These are phyloP conservation scores for Kuschelorhynchus macadamiae DNA, from an alignment of 2,888 invertebrate species.

Conservation along the genomic window DNA sequence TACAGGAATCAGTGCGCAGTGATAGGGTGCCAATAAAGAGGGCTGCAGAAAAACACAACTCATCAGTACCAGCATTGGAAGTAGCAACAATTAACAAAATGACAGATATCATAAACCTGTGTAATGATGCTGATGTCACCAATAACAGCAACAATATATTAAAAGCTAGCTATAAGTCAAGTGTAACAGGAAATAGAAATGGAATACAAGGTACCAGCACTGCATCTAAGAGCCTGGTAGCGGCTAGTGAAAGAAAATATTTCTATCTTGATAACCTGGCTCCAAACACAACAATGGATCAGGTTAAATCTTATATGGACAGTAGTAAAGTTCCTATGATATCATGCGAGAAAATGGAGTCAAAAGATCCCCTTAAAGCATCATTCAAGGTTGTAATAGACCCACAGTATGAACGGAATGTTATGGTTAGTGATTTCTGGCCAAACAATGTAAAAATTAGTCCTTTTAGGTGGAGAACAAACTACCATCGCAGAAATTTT, in stretches of 20 bases:
- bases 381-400: not conserved
- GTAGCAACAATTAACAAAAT: not conserved
- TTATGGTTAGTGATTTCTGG: not conserved
- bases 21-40: not conserved
- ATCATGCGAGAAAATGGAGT: not conserved
- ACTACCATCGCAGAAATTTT: not conserved
- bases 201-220: not conserved
- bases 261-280: not conserved
- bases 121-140: not conserved
- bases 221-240: not conserved
- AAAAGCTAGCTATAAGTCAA: not conserved
- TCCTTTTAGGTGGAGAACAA: not conserved
- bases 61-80: not conserved
- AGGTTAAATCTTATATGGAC: not conserved
- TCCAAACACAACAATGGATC: not conserved
- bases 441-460: not conserved
- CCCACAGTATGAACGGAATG: not conserved
- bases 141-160: not conserved
- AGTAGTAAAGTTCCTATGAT: not conserved
- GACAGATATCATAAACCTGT: slow-evolving; percentile 1
- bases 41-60: not conserved
- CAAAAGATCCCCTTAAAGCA: not conserved
- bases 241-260: not conserved
- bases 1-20: too few relatives aligned
- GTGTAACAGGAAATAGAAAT: not conserved